Base-by-base conservation (phyloP, 2,888 invertebrate species). In the Keiferia lycopersicella region DNA sequence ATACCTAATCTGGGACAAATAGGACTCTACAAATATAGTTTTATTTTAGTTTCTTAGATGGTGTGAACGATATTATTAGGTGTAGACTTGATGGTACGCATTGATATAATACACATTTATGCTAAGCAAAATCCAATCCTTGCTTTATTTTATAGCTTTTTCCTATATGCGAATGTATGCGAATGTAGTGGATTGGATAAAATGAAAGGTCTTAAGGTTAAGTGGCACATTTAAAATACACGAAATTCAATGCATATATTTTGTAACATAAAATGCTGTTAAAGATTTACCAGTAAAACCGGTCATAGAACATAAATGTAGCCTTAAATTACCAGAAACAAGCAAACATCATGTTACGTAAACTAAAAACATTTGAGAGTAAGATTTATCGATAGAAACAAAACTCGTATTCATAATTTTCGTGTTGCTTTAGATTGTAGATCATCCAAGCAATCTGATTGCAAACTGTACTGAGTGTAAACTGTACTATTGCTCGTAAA, bases 301-400 rank as follows among this genome's bases (percentile, higher is more conserved):
- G 59, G 59, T 39, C 16, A 0, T 20, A 11, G 8, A 59, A 39
- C 20, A 59, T 59, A 59, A 59, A 59, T 20, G 38, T 59, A 12
- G 39, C 14, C 22, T 59, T 59, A 20, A 58, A 58, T 57, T 57
- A 53, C 14, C n/a, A 22, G 51, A 12, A 53, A 53, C 51, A 53
- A 53, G 51, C 14, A 53, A 50, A 53, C 51, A 53, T 53, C 22
- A 22, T 53, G 51, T 65, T 65, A 58, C 34, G 57, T 62, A 65
- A 65, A 61, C 48, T 62, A 65, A 65, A 61, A 57, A 61, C 18
- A 50, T 64, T 64, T 22, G 60, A 64, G 61, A 64, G 64, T 60
- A 20, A 61, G 59, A 61, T 61, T 45, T 51, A 26, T 18, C 45
- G 60, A 38, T 59, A 20, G 38, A 39, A 59, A 59, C 34, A 22